Evolutionary conservation across 2,113 vertebrate species (phyloP), one percentile per base, ranked within the genome.

Genomic region (Otolemur garnettii): DNA sequence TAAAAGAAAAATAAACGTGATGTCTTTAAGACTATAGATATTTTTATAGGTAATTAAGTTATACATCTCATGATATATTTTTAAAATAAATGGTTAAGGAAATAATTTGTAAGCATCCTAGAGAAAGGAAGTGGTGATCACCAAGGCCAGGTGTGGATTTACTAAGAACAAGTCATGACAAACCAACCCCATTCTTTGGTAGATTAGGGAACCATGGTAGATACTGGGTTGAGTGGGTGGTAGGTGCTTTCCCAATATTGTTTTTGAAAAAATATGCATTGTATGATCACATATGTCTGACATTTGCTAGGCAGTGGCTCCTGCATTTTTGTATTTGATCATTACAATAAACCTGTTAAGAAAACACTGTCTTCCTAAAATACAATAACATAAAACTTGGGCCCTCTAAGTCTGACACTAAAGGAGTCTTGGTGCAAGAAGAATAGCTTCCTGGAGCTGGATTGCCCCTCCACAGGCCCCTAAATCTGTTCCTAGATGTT

Each of bases 121-220:
- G 78, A 93, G 93, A 90, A 87, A 84, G 93, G 96, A 97, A 97
- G 96, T 96, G 91, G 91, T 77, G 35, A 59, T 53, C 38, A 55
- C 42, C 66, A 80, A 72, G 26, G 7, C 57, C 64, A 80, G 77
- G 66, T 90, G 50, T 87, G 94, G 90, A 83, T 90, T 97, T 97
- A 72, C 74, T 90, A 59, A 91, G 90, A 95, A 93, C 5, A 69
- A 86, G 60, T 71, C n/a, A 57, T 3, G 14, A 15, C 53, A 94
- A 45, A 60, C 42, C 78, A 89, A 57, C 55, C 17, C 24, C 22
- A 55, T 75, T 78, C n/a, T 88, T 62, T 28, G n/a, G 62, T 90
- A 64, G 82, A 88, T 85, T 75, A 77, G 64, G 93, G 95, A 97
- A 96, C 92, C 60, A 60, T 10, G 66, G 78, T 93, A 42, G 59